phyloP scores from a whole-genome alignment of 2,113 vertebrate species.

The Brachionichthys hirsutus region DNA sequence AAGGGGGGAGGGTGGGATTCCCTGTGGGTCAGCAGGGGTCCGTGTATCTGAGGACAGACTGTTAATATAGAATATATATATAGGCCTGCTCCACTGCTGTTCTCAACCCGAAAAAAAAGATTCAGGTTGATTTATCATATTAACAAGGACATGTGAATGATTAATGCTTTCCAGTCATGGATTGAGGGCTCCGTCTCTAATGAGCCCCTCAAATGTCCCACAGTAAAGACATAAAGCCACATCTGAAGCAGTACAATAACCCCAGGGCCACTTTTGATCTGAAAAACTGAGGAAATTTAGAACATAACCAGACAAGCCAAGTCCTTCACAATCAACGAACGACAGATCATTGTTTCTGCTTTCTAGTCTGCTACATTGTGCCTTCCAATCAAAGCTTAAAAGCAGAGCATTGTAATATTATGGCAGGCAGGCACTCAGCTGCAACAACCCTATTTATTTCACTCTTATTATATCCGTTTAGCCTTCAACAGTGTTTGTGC shows the following conservation, averaged over 20 bases:
- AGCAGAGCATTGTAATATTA: slow-evolving; percentile 30
- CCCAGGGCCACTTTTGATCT: slow-evolving; percentile 37
- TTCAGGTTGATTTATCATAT: slow-evolving; percentile 60
- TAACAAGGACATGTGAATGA: slow-evolving; percentile 66
- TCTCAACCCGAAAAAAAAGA: slow-evolving; percentile 25
- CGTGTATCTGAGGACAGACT: slow-evolving; percentile 57
- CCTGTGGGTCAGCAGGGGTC: slow-evolving; percentile 43
- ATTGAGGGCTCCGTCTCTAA: slow-evolving; percentile 39
- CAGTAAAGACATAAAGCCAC: slow-evolving; percentile 23
- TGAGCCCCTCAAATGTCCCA: slow-evolving; percentile 40
- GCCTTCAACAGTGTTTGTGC: slow-evolving; percentile 26
- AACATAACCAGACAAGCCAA: slow-evolving; percentile 8
- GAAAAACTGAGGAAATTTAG: slow-evolving; percentile 32
- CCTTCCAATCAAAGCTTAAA: slow-evolving; percentile 29
- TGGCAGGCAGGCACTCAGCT: slow-evolving; percentile 13
- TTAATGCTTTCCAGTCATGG: slow-evolving; percentile 54
- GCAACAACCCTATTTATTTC: slow-evolving; percentile 47
- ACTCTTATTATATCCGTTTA: slow-evolving; percentile 55
- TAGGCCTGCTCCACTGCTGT: slow-evolving; percentile 43
- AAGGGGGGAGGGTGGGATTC: slow-evolving; percentile 40
- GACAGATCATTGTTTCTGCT: not conserved
- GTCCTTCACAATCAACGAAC: slow-evolving; percentile 45
- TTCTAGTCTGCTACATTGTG: slow-evolving; percentile 21
- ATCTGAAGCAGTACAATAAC: slow-evolving; percentile 29
- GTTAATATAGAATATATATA: slow-evolving; percentile 58